These are phyloP conservation scores for Botrylloides violaceus DNA, from an alignment of 23 tunicate species.

Conservation along the genomic window DNA sequence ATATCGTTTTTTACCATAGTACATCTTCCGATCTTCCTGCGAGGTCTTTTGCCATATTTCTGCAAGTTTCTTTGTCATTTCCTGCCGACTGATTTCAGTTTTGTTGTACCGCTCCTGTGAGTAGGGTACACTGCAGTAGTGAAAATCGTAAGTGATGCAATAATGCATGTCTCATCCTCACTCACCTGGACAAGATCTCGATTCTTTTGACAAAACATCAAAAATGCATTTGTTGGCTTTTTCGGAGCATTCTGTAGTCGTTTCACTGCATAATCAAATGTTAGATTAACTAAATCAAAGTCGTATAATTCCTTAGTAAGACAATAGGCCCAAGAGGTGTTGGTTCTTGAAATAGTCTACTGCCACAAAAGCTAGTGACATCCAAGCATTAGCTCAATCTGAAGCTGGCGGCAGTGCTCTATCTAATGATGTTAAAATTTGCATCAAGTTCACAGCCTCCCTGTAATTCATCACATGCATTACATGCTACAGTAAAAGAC, in stretches of 20 bases:
- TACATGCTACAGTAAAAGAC: background rate
- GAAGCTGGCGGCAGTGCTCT: background rate
- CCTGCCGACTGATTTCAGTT: slow-evolving; percentile 15
- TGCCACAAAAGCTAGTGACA: too few species aligned
- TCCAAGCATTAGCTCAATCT: too few species aligned
- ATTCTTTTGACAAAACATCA: slow-evolving; percentile 29
- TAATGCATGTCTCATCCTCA: background rate
- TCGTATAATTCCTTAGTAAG: background rate
- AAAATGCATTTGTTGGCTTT: slow-evolving; percentile 22
- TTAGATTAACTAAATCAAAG: too few species aligned
- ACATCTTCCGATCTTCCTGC: slow-evolving; percentile 2
- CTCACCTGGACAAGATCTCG: slow-evolving; percentile 14
- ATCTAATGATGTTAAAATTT: background rate
- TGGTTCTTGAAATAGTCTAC: too few species aligned
- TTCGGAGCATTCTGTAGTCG: slow-evolving; percentile 27
- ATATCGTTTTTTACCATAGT: slow-evolving; percentile 4
- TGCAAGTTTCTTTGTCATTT: slow-evolving; percentile 13
- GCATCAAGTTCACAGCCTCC: too few species aligned
- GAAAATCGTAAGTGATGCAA: background rate
- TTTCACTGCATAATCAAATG: too few species aligned
- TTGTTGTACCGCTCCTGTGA: background rate
- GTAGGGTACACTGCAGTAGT: background rate
- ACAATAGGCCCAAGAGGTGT: too few species aligned
- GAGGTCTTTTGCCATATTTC: slow-evolving; percentile 21
- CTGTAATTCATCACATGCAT: too few species aligned